Percentiles rank a stretch among this genome's conserved stretches.
Evolutionary conservation across 2,797 vertebrate species (phyloP).

Genomic region (Bufotes viridis): DNA sequence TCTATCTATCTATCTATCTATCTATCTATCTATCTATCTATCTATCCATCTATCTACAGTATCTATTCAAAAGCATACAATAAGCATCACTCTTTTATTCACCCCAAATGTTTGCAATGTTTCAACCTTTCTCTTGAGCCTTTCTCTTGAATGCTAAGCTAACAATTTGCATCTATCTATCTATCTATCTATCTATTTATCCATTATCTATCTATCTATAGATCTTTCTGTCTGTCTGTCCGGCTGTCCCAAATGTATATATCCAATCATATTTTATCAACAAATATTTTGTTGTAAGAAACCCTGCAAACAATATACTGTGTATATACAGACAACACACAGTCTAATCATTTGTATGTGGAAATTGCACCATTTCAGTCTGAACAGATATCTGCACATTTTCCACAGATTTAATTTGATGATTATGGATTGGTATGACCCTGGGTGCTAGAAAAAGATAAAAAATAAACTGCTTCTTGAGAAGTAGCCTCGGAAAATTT

Average conservation of each 20-base stretch:
- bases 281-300: background rate
- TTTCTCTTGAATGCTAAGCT: too few relatives aligned
- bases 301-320: background rate
- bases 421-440: conserved; percentile 51
- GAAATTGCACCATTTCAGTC: conserved; percentile 7
- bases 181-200: background rate
- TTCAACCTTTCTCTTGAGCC: too few relatives aligned
- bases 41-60: background rate
- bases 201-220: background rate
- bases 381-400: conserved; percentile 16
- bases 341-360: conserved; percentile 3
- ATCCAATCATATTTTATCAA: background rate
- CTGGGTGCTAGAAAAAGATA: conserved; percentile 38
- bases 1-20: background rate
- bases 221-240: background rate
- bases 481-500: conserved; percentile 12
- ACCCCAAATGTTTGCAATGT: too few relatives aligned
- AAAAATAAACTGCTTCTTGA: conserved; percentile 36
- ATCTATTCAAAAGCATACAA: too few relatives aligned
- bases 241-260: background rate
- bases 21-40: background rate
- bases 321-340: background rate
- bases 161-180: background rate
- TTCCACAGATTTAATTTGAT: conserved; percentile 43
- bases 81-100: too few relatives aligned